These are phyloP conservation scores for Ochropleura plecta DNA, from an alignment of 2,888 invertebrate species.

Conservation along the genomic window DNA sequence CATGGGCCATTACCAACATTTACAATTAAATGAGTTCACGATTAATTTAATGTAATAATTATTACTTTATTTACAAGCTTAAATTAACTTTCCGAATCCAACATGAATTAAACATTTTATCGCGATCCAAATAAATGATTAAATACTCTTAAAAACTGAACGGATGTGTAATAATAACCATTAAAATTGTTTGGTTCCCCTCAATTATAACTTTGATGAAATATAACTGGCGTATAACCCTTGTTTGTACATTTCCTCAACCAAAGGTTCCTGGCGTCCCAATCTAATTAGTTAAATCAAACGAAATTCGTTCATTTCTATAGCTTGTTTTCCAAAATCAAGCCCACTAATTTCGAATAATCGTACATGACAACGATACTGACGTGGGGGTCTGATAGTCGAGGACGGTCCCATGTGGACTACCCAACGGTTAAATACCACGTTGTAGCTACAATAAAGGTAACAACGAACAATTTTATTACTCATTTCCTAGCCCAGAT, in stretches of 20 bases:
- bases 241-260: constrained; percentile 39
- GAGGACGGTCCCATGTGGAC: constrained; percentile 49
- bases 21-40: constrained; percentile 32
- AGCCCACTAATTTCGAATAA: constrained; percentile 52
- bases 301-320: constrained; percentile 49
- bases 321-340: constrained; percentile 39
- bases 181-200: constrained; percentile 38
- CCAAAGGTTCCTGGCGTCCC: constrained; percentile 13
- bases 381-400: constrained; percentile 37
- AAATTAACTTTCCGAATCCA: constrained; percentile 18
- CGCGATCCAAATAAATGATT: constrained; percentile 21
- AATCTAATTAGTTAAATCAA: constrained; percentile 52
- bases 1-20: constrained; percentile 10
- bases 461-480: constrained; percentile 34
- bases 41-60: constrained; percentile 37
- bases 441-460: constrained; percentile 39
- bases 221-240: constrained; percentile 44
- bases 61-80: constrained; percentile 10
- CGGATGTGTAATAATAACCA: constrained; percentile 30
- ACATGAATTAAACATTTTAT: constrained; percentile 24
- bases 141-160: constrained; percentile 28
- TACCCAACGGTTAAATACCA: constrained; percentile 32
- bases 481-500: constrained; percentile 19
- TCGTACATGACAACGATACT: constrained; percentile 56
- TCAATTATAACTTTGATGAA: constrained; percentile 52